phyloP scores from a whole-genome alignment of 2,888 invertebrate genomes.

The Prosopocoilus inquinatus region DNA sequence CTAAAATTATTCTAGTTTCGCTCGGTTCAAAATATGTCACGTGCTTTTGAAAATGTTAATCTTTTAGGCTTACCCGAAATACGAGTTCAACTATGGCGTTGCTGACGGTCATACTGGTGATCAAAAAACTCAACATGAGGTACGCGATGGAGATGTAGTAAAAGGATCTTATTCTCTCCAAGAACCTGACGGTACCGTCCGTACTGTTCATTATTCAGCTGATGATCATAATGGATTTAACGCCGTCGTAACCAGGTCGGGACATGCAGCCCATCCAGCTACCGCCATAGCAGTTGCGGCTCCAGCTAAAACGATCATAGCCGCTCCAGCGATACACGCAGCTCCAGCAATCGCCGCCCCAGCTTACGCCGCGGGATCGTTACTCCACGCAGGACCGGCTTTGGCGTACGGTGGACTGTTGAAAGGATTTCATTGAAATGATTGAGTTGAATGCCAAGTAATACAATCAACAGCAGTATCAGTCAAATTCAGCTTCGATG shows the following conservation, averaged over 20 bases:
- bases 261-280: constrained; percentile 59
- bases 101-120: constrained; percentile 59
- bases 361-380: constrained; percentile 9
- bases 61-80: constrained; percentile 55
- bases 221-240: constrained; percentile 58
- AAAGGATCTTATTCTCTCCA: constrained; percentile 58
- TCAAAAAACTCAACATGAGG: constrained; percentile 56
- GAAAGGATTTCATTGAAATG: constrained; percentile 15
- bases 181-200: constrained; percentile 57
- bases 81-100: constrained; percentile 60
- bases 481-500: too few species aligned
- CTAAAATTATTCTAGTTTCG: too few species aligned
- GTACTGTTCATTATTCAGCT: constrained; percentile 59
- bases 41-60: too few species aligned
- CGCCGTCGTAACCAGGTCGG: constrained; percentile 47
- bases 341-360: constrained; percentile 20
- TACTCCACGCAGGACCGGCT: constrained; percentile 13
- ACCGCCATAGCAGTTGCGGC: constrained; percentile 36
- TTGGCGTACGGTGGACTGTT: constrained; percentile 18
- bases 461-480: background rate
- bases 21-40: too few species aligned
- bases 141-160: constrained; percentile 58
- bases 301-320: constrained; percentile 37
- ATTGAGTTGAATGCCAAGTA: constrained; percentile 3
- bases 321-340: constrained; percentile 29